Conservation (phyloP, 2,113 vertebrate genomes). For the Thamnaconus septentrionalis region DNA sequence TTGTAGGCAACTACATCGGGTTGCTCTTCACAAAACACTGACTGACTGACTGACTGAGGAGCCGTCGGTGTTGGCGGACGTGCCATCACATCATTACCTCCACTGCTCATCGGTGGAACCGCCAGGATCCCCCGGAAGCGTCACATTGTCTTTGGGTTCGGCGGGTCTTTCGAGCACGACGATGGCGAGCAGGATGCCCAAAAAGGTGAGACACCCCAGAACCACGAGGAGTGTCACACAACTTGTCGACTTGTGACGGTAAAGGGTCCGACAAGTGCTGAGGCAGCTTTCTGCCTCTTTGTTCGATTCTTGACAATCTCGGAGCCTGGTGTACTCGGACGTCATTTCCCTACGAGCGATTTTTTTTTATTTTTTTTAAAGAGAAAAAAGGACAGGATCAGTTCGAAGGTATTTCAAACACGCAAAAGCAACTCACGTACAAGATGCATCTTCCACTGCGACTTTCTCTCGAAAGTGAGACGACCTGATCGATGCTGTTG, state of each 20-base stretch:
- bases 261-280: not conserved
- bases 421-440: no score
- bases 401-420: no score
- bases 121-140: not conserved
- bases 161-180: slow-evolving; percentile 59
- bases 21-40: no score
- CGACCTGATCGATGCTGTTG: not conserved
- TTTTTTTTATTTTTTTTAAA: slow-evolving; percentile 16
- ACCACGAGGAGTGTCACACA: slow-evolving; percentile 35
- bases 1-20: no score
- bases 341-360: slow-evolving; percentile 27
- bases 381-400: not conserved
- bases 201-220: slow-evolving; percentile 49
- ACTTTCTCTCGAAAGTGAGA: not conserved
- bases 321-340: slow-evolving; percentile 52
- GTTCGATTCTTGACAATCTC: slow-evolving; percentile 54
- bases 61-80: no score
- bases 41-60: no score
- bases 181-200: slow-evolving; percentile 67
- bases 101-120: slow-evolving; percentile 39
- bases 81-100: slow-evolving; percentile 52
- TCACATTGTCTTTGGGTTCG: not conserved
- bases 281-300: slow-evolving; percentile 51
- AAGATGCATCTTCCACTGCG: slow-evolving; percentile 1
- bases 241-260: slow-evolving; percentile 45